phyloP scores from a whole-genome alignment of 2,797 vertebrate genomes.

The Passerculus sandwichensis region DNA sequence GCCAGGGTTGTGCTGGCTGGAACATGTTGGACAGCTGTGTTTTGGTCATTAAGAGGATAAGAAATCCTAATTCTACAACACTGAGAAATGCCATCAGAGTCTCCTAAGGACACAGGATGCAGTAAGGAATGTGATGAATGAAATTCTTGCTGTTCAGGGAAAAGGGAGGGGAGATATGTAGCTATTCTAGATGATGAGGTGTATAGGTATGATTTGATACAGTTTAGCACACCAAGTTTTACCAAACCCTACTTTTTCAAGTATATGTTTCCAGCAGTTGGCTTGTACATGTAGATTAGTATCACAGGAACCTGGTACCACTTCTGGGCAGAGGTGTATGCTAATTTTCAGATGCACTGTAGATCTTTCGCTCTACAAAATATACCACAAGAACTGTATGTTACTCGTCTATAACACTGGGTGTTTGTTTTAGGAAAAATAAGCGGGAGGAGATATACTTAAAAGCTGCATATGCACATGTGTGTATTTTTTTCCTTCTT shows the following conservation, averaged over 20 bases:
- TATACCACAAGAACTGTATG: neutral
- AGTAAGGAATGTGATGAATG: neutral
- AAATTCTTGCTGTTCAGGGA: neutral
- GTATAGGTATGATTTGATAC: neutral
- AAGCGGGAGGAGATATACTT: neutral
- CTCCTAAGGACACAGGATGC: neutral
- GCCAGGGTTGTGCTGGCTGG: neutral
- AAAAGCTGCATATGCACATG: neutral
- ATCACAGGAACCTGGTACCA: neutral
- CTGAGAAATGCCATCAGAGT: neutral
- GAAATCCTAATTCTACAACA: conserved; percentile 35
- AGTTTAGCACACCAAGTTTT: neutral
- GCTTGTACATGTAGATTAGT: neutral
- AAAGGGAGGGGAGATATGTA: rapidly evolving
- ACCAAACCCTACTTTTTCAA: neutral
- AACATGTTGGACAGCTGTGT: conserved; percentile 24
- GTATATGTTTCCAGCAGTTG: neutral
- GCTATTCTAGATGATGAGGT: neutral
- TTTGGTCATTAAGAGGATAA: conserved; percentile 55
- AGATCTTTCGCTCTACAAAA: neutral
- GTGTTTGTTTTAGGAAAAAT: neutral
- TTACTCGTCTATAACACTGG: neutral
- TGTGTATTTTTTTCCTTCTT: neutral
- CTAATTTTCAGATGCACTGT: neutral
- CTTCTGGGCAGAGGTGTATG: neutral